These are phyloP conservation scores for Lathamus discolor DNA, from an alignment of 2,113 vertebrate genomes.

Conservation along the genomic window DNA sequence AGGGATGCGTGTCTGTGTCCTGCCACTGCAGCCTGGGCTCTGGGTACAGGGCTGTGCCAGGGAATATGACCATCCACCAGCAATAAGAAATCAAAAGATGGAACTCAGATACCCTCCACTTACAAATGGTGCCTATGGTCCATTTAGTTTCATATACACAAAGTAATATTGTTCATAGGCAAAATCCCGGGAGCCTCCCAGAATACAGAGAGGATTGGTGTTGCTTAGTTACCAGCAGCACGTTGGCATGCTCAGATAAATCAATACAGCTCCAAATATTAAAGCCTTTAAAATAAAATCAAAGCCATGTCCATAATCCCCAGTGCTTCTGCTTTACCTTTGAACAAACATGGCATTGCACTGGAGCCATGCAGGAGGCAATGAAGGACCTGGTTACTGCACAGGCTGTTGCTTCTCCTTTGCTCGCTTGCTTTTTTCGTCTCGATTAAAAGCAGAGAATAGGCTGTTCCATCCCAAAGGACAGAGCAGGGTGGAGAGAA, in stretches of 20 bases:
- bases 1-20: neutral
- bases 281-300: slow-evolving; percentile 64
- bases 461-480: neutral
- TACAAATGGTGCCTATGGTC: slow-evolving; percentile 68
- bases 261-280: slow-evolving; percentile 75
- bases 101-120: slow-evolving; percentile 15
- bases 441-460: neutral
- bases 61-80: neutral
- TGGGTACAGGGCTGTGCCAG: neutral
- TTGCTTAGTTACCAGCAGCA: slow-evolving; percentile 75
- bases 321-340: neutral
- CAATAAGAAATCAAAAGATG: neutral
- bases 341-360: neutral
- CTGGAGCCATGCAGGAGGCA: neutral
- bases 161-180: slow-evolving; percentile 72
- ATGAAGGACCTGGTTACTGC: accelerated
- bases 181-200: slow-evolving; percentile 70
- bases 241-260: slow-evolving; percentile 71
- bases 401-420: neutral
- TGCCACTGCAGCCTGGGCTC: neutral
- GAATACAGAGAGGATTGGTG: slow-evolving; percentile 57
- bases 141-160: slow-evolving; percentile 74
- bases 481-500: neutral
- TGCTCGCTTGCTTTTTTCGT: neutral
- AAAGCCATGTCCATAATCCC: slow-evolving; percentile 45